Conservation (phyloP, 2,113 vertebrate genomes). For the Ophiodon elongatus region DNA sequence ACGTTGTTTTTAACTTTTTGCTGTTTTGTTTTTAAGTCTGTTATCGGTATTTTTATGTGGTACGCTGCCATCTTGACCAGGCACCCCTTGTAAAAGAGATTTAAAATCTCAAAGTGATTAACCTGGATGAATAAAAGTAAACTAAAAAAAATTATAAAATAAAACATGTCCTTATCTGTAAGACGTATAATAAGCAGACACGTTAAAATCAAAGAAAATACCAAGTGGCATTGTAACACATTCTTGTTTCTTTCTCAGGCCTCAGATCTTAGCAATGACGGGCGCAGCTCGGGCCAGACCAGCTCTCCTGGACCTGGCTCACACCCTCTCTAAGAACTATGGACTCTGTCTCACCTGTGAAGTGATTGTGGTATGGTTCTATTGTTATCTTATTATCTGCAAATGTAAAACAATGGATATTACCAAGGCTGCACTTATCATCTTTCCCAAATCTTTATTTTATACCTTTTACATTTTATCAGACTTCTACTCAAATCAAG, state of each 20-base stretch:
- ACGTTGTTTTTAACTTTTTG: too few species aligned
- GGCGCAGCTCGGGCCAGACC: slow-evolving; percentile 90
- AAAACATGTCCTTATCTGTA: not conserved
- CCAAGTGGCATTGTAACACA: not conserved
- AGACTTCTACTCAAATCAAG: slow-evolving; percentile 29
- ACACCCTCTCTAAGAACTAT: slow-evolving; percentile 91
- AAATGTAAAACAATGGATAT: slow-evolving; percentile 17
- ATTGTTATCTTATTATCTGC: not conserved
- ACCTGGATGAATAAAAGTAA: not conserved
- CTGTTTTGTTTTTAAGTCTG: too few species aligned
- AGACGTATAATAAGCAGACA: not conserved
- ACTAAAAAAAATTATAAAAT: not conserved
- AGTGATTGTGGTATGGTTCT: slow-evolving; percentile 89
- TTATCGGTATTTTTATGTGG: too few species aligned
- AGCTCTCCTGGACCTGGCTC: slow-evolving; percentile 92
- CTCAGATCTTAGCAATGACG: slow-evolving; percentile 92
- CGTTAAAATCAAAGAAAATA: not conserved
- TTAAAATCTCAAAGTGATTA: too few species aligned
- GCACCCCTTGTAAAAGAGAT: too few species aligned
- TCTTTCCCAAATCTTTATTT: slow-evolving; percentile 24
- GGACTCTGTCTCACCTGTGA: slow-evolving; percentile 94
- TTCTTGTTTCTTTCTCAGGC: slow-evolving; percentile 79
- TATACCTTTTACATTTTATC: slow-evolving; percentile 18
- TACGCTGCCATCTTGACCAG: too few species aligned
- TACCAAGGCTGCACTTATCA: not conserved